phyloP scores from a whole-genome alignment of 2,888 invertebrate genomes.

The Himalopsyche japonica region DNA sequence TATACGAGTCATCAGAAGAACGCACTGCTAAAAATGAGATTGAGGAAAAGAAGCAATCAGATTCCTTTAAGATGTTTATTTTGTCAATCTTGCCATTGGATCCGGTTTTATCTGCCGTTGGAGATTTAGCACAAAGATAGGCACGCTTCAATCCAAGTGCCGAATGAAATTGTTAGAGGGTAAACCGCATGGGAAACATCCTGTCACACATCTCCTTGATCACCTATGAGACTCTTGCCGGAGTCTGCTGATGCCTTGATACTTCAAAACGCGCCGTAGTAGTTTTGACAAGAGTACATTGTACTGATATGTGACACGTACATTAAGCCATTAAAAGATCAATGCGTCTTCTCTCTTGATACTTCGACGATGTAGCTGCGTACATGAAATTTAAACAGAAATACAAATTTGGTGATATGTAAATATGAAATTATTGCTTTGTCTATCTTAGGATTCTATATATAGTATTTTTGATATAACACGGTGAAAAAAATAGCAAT shows the following conservation, averaged over 20 bases:
- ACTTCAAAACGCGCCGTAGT: neutral
- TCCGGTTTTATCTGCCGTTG: conserved; percentile 10
- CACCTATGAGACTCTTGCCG: conserved; percentile 24
- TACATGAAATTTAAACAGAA: neutral
- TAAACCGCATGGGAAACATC: conserved; percentile 34
- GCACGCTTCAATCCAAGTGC: conserved; percentile 35
- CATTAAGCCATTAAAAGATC: neutral
- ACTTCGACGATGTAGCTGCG: neutral
- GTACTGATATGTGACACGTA: neutral
- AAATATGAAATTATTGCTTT: too few relatives aligned
- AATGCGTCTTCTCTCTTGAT: neutral
- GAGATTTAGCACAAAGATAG: conserved; percentile 26
- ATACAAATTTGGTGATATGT: neutral
- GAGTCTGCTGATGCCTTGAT: neutral
- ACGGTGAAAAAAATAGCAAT: too few relatives aligned
- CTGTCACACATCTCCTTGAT: conserved; percentile 30
- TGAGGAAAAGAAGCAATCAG: neutral
- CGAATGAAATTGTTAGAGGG: conserved; percentile 28
- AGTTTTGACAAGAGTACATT: neutral
- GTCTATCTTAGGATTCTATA: too few relatives aligned
- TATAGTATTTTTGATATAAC: too few relatives aligned
- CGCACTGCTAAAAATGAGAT: neutral
- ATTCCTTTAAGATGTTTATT: conserved; percentile 5
- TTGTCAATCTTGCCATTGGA: conserved; percentile 14
- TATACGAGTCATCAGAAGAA: neutral